Evolutionary conservation across 2,888 invertebrate species (phyloP), one percentile per base, ranked within the genome.

Genomic region (Atethmia centrago): DNA sequence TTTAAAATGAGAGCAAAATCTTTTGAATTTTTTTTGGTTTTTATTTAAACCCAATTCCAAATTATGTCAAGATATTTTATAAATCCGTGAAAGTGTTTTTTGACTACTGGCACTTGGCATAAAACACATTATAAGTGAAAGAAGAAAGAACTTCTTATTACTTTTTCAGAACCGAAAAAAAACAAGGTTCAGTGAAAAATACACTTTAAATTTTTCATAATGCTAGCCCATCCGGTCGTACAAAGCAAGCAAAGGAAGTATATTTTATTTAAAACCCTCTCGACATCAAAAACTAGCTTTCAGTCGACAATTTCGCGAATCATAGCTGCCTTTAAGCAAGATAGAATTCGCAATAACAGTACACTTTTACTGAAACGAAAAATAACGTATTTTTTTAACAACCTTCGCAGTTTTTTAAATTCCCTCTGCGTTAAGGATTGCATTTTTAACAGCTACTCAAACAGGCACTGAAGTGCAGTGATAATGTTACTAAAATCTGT

Each of bases 401-500:
- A 16, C 31, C 51, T 70, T 68, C 40, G 45, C 49, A 71, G 66
- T 79, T 83, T 86, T 86, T 28, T 74, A 82, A 83, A 86, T 85
- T 85, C 90, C 71, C 84, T 87, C 80, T 88, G 83, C 85, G 66
- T 74, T 77, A 72, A 72, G 74, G 69, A 87, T 87, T 89, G 88
- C 87, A 90, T 88, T 85, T 91, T 91, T 84, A 91, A 90, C 75
- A 84, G 80, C 79, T 89, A 87, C 88, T 90, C 88, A 90, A 90
- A 90, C 86, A 83, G 72, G 68, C 61, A n/a, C 55, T 42, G 12
- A 71, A 71, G 77, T 68, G 74, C 62, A 71, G 69, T 58, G 55
- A 51, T 3, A 74, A 74, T 66, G 63, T 74, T 66, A 70, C 59
- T 69, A 45, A 21, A 78, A 8, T 25, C 9, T 28, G 25, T 49